Conservation (phyloP, 2,797 vertebrate species). For the Pantherophis vulpinus region DNA sequence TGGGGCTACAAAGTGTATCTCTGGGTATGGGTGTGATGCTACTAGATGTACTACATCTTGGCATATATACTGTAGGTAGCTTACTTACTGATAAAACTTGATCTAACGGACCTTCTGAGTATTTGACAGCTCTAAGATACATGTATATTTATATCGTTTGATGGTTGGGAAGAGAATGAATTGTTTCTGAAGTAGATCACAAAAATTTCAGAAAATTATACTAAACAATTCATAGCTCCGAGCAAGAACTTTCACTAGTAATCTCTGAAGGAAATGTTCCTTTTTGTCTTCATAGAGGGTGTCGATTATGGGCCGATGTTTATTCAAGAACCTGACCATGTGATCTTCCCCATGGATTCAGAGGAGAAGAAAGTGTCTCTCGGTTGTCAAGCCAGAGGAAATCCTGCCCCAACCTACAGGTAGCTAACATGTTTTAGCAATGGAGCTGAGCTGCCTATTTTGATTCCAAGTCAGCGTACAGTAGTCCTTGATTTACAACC, state of each 20-base stretch:
- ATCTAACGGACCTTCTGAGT: too few species aligned
- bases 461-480: neutral
- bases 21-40: neutral
- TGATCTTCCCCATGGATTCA: conserved; percentile 86
- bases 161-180: neutral
- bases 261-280: neutral
- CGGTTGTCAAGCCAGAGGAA: conserved; percentile 87
- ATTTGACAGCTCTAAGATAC: neutral
- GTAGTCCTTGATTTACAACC: neutral
- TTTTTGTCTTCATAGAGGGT: conserved; percentile 74
- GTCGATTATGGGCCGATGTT: conserved; percentile 90
- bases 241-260: neutral
- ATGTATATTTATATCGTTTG: neutral
- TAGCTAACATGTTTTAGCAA: conserved; percentile 48
- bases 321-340: conserved; percentile 87
- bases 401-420: conserved; percentile 88
- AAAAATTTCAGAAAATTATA: neutral
- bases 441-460: neutral
- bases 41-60: neutral
- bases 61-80: neutral
- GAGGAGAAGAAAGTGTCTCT: conserved; percentile 90
- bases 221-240: neutral
- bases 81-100: neutral
- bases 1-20: neutral
- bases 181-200: neutral